Evolutionary conservation across 1,140 invertebrate species (phyloP).

Genomic region (Cotesia vestalis): DNA sequence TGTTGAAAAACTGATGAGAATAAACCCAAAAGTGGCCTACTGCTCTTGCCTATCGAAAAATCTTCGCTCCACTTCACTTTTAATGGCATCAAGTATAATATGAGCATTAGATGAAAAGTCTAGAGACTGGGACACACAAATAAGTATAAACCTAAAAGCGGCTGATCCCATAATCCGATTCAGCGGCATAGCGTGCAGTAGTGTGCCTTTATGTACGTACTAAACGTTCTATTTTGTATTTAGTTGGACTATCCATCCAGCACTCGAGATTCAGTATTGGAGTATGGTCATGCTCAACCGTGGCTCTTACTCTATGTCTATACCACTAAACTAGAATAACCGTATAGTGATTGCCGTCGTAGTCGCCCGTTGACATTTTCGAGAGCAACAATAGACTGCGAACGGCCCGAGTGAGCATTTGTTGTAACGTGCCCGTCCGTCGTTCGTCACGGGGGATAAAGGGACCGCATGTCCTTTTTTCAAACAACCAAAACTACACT

Average conservation of each 20-base stretch:
- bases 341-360: constrained; percentile 31
- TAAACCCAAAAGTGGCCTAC: neutral
- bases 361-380: constrained; percentile 53
- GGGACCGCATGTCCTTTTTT: constrained; percentile 50
- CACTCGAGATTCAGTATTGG: too few species aligned
- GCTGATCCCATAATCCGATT: constrained; percentile 63
- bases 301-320: neutral
- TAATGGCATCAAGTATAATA: constrained; percentile 17
- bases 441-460: constrained; percentile 47
- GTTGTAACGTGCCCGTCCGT: constrained; percentile 31
- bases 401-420: constrained; percentile 46
- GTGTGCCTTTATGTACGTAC: neutral
- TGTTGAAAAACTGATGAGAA: neutral
- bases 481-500: neutral
- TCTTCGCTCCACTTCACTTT: constrained; percentile 33
- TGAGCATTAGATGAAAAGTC: too few species aligned
- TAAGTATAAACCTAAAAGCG: constrained; percentile 25
- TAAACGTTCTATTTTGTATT: too few species aligned
- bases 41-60: neutral
- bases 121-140: constrained; percentile 19
- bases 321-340: too few species aligned
- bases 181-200: constrained; percentile 36
- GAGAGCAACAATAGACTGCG: constrained; percentile 58
- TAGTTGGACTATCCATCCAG: too few species aligned
- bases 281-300: too few species aligned